Percentiles rank a stretch among this genome's conserved stretches.
Conservation (phyloP, 2,888 invertebrate genomes). For the Eudemis profundana region DNA sequence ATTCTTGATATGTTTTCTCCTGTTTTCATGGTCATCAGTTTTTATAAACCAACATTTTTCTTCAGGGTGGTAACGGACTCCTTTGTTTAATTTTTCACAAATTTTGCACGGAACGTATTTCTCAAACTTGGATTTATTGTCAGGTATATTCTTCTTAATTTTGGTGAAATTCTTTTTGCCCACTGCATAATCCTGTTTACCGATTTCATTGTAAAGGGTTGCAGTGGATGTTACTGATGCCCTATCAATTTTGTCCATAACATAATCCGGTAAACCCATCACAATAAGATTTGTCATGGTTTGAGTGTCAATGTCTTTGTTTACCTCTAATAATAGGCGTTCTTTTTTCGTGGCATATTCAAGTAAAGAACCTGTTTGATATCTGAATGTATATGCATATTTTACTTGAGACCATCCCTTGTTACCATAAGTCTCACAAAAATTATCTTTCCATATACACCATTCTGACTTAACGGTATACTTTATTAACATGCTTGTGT, state of each 20-base stretch:
- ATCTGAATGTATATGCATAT: slow-evolving; percentile 45
- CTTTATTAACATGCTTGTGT: slow-evolving; percentile 43
- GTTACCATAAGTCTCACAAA: slow-evolving; percentile 41
- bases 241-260: slow-evolving; percentile 43
- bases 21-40: not conserved
- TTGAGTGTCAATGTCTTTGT: slow-evolving; percentile 37
- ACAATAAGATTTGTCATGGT: slow-evolving; percentile 45
- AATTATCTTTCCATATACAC: slow-evolving; percentile 35
- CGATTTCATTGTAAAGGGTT: slow-evolving; percentile 46
- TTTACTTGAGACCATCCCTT: slow-evolving; percentile 45
- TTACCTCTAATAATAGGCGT: slow-evolving; percentile 40
- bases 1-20: not conserved
- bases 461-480: slow-evolving; percentile 34
- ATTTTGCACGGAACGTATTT: too few relatives aligned
- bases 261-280: slow-evolving; percentile 42
- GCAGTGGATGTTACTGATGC: slow-evolving; percentile 34
- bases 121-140: too few relatives aligned
- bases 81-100: too few relatives aligned
- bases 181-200: slow-evolving; percentile 42
- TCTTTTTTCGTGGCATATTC: slow-evolving; percentile 44
- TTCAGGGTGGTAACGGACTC: too few relatives aligned
- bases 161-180: slow-evolving; percentile 16
- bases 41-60: slow-evolving; percentile 13
- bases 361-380: slow-evolving; percentile 33
- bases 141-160: too few relatives aligned